phyloP scores from a whole-genome alignment of 1,140 invertebrate species.

The Plodia interpunctella region DNA sequence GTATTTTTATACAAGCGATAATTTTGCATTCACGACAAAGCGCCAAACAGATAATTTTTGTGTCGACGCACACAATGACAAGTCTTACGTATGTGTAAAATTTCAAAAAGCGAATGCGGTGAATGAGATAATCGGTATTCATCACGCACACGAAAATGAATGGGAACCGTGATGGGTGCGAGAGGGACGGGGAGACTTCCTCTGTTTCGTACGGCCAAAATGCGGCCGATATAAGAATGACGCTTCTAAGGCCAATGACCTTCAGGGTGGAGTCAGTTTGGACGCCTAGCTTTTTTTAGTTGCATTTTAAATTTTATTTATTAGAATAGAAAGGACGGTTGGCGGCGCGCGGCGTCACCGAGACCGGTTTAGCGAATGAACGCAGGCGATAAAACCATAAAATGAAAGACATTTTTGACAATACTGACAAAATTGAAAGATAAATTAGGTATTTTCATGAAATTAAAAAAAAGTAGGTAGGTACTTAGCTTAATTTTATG shows the following conservation, averaged over 20 bases:
- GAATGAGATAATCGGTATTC: slow-evolving; percentile 69
- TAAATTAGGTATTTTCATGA: too few species aligned
- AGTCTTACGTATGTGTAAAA: slow-evolving; percentile 44
- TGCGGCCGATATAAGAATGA: slow-evolving; percentile 74
- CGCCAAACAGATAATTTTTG: slow-evolving; percentile 59
- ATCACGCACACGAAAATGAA: slow-evolving; percentile 58
- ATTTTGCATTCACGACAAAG: slow-evolving; percentile 48
- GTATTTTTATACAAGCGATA: slow-evolving; percentile 40
- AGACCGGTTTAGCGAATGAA: not conserved
- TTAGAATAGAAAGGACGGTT: slow-evolving; percentile 2
- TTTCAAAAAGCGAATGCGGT: slow-evolving; percentile 50
- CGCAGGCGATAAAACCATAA: not conserved
- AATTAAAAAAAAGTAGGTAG: too few species aligned
- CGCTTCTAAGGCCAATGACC: slow-evolving; percentile 66
- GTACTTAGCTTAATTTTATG: too few species aligned
- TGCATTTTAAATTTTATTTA: slow-evolving; percentile 21
- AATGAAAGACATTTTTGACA: not conserved
- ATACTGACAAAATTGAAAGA: not conserved
- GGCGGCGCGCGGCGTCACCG: not conserved
- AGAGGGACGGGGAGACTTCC: slow-evolving; percentile 44
- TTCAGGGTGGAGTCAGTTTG: slow-evolving; percentile 57
- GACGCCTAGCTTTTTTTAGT: slow-evolving; percentile 41
- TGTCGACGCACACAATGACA: slow-evolving; percentile 47
- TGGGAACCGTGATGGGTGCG: slow-evolving; percentile 32
- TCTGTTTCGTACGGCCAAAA: slow-evolving; percentile 62